A percentile compares a stretch with the other conserved stretches of the same genome.
Evolutionary conservation across 2,888 invertebrate species (phyloP).

Genomic region (Lysandra coridon): DNA sequence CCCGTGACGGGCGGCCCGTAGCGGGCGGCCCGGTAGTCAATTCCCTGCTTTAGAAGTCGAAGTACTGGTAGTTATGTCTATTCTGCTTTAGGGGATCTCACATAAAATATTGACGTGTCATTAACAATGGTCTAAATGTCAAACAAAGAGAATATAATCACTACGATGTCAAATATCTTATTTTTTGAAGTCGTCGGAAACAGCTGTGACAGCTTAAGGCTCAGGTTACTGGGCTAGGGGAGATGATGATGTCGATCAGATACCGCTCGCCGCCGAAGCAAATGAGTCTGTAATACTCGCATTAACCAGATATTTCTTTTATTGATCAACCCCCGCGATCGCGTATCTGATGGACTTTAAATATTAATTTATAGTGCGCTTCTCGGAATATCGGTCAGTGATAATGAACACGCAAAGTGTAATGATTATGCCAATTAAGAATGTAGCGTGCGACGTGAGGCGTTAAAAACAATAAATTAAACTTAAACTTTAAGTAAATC

Average conservation of each 20-base stretch:
- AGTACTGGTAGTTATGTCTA: too few species aligned
- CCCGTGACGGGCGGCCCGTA: too few species aligned
- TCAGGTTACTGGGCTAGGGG: constrained; percentile 36
- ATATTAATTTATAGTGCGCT: constrained; percentile 44
- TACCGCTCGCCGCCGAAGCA: constrained; percentile 35
- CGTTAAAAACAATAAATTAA: constrained; percentile 10
- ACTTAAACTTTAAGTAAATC: constrained; percentile 2
- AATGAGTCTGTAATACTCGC: constrained; percentile 41
- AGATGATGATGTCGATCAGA: constrained; percentile 43
- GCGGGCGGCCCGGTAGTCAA: too few species aligned
- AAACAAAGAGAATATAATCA: too few species aligned
- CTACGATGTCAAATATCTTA: too few species aligned
- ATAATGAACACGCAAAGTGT: constrained; percentile 44
- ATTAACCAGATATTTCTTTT: constrained; percentile 41
- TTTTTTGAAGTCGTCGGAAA: too few species aligned
- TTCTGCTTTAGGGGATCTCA: too few species aligned
- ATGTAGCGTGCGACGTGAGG: constrained; percentile 36
- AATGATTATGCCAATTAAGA: constrained; percentile 46
- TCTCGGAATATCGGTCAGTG: constrained; percentile 43
- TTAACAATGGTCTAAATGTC: too few species aligned
- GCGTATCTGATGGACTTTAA: constrained; percentile 45
- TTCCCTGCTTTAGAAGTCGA: too few species aligned
- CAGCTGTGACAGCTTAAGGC: too few species aligned
- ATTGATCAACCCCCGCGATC: constrained; percentile 42
- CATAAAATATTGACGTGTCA: too few species aligned